Conservation (phyloP, 37 sponge, comb jelly and placozoan species). For the Diacarnus erythraeanus region DNA sequence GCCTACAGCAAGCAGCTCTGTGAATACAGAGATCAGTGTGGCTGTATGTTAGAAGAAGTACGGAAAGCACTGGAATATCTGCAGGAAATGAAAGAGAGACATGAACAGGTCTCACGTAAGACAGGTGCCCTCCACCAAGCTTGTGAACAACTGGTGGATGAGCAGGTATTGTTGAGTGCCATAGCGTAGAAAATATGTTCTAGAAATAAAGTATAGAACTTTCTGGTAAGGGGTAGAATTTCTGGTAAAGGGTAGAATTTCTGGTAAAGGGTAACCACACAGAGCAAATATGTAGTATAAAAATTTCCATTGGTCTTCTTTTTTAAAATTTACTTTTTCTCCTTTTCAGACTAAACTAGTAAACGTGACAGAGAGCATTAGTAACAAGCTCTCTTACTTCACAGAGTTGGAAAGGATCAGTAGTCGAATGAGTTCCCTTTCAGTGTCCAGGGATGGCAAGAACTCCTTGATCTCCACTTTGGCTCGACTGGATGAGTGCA, state of each 20-base stretch:
- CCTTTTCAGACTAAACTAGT: conserved; percentile 74
- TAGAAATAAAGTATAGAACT: no score
- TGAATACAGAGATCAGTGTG: conserved; percentile 78
- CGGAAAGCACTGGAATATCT: conserved; percentile 62
- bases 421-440: conserved; percentile 76
- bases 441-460: conserved; percentile 41
- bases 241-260: no score
- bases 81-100: conserved; percentile 70
- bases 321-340: neutral
- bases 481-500: conserved; percentile 94
- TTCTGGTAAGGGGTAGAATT: no score
- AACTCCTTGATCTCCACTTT: conserved; percentile 78
- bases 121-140: conserved; percentile 92
- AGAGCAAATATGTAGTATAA: no score
- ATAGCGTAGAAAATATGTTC: neutral
- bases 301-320: no score
- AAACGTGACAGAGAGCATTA: conserved; percentile 79
- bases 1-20: conserved; percentile 68
- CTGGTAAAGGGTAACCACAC: no score
- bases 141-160: conserved; percentile 91
- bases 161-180: conserved; percentile 52
- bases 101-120: conserved; percentile 73
- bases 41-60: conserved; percentile 64
- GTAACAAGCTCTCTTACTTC: conserved; percentile 86
- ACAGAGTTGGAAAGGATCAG: conserved; percentile 81